Evolutionary conservation across 2,888 invertebrate genomes (phyloP).

Genomic region (Oithona nana): DNA sequence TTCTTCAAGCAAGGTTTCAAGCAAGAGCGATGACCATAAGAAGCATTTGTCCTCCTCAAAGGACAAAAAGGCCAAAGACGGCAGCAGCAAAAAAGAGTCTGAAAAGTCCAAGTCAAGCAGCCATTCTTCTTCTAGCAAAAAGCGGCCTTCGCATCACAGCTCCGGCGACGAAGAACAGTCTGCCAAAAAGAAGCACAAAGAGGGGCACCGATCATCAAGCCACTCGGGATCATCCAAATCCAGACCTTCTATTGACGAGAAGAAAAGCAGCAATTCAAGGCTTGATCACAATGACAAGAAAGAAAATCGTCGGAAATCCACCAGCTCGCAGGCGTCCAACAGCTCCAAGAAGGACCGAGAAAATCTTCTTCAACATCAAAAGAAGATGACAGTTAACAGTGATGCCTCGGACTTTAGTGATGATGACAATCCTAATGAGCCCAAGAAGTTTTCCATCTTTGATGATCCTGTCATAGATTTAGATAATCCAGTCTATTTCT

Average conservation of each 20-base stretch:
- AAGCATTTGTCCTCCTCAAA: conserved; percentile 23
- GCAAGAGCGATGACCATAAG: conserved; percentile 21
- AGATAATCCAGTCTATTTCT: conserved; percentile 73
- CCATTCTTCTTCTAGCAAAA: conserved; percentile 16
- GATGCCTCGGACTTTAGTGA: conserved; percentile 3
- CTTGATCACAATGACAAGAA: conserved; percentile 6
- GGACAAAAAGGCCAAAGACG: conserved; percentile 19
- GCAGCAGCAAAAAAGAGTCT: neutral
- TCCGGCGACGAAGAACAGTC: neutral
- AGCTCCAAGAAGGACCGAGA: neutral
- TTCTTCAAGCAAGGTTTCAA: conserved; percentile 20
- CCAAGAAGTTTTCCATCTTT: conserved; percentile 44
- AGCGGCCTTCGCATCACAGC: conserved; percentile 4
- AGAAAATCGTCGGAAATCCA: neutral
- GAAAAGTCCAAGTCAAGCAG: conserved; percentile 17
- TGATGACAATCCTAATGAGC: conserved; percentile 13
- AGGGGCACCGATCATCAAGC: neutral
- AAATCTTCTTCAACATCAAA: neutral
- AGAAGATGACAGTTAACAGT: neutral
- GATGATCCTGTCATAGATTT: conserved; percentile 47
- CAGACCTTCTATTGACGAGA: no score
- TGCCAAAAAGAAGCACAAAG: conserved; percentile 32
- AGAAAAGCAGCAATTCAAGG: no score
- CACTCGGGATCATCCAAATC: neutral
- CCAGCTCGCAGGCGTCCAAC: neutral